phyloP scores from a whole-genome alignment of 2,113 vertebrate genomes.

The Trachemys scripta region DNA sequence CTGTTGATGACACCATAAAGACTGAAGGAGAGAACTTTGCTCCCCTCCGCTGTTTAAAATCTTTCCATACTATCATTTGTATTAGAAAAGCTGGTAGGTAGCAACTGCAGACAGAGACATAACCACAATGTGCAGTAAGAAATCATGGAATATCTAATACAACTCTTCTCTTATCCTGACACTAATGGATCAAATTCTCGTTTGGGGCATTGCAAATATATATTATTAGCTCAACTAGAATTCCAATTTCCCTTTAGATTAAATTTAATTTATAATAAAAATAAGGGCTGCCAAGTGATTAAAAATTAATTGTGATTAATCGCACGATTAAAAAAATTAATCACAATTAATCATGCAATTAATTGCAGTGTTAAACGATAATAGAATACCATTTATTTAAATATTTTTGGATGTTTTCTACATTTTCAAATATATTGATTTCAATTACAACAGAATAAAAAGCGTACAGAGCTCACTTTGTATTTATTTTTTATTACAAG shows the following conservation, averaged over 20 bases:
- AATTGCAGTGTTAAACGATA: no score
- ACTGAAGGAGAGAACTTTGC: background rate
- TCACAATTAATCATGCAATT: no score
- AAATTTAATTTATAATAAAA: no score
- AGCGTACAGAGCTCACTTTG: no score
- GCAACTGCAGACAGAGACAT: background rate
- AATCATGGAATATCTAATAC: background rate
- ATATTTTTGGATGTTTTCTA: no score
- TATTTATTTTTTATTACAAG: no score
- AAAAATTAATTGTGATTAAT: no score
- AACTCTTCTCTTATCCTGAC: background rate
- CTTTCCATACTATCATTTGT: background rate
- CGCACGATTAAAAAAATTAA: no score
- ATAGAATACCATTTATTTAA: no score
- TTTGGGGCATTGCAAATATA: accelerated
- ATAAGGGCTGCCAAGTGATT: no score
- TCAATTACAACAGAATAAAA: no score
- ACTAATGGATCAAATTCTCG: background rate
- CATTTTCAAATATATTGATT: no score
- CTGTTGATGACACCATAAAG: background rate
- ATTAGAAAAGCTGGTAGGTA: background rate
- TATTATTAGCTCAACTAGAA: background rate
- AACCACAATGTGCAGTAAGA: background rate
- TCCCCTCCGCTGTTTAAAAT: background rate
- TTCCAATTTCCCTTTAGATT: background rate